A percentile compares a stretch with the other conserved stretches of the same genome.
Evolutionary conservation across 2,797 vertebrate genomes (phyloP).

Genomic region (Telmatherina bonti): DNA sequence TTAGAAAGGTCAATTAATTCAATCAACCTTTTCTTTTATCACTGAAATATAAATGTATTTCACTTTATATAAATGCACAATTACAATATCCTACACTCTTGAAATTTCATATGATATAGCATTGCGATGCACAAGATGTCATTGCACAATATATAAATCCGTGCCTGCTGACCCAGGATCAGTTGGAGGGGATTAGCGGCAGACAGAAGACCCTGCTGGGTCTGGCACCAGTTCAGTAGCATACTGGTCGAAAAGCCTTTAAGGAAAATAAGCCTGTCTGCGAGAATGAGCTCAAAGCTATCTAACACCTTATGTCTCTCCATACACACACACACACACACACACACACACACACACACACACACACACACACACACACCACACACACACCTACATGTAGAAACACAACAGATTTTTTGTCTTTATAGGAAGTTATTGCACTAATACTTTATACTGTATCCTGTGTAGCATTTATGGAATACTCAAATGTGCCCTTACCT

Average conservation of each 20-base stretch:
- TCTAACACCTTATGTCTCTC: constrained; percentile 66
- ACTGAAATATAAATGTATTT: too few species aligned
- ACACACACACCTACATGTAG: too few species aligned
- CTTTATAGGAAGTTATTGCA: constrained; percentile 15
- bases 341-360: constrained; percentile 18
- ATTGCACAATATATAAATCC: constrained; percentile 67
- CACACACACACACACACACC: constrained; percentile 24
- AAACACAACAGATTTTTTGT: constrained; percentile 20
- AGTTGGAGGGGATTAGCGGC: constrained; percentile 43
- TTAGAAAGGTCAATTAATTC: too few species aligned
- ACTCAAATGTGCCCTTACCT: not conserved
- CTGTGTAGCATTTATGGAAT: not conserved
- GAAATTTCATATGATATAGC: constrained; percentile 1
- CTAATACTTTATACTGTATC: constrained; percentile 18
- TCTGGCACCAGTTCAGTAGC: constrained; percentile 63
- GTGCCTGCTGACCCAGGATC: constrained; percentile 49
- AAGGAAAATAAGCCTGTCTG: constrained; percentile 61
- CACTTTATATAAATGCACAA: too few species aligned
- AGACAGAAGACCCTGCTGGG: constrained; percentile 54
- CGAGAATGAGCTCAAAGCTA: constrained; percentile 66
- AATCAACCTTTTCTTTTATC: too few species aligned
- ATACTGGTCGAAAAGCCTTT: constrained; percentile 66
- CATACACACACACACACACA: too few species aligned
- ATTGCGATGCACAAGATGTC: constrained; percentile 40
- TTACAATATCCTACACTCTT: too few species aligned